phyloP scores from a whole-genome alignment of 1,140 invertebrate genomes.

The Drosophila murphyi region DNA sequence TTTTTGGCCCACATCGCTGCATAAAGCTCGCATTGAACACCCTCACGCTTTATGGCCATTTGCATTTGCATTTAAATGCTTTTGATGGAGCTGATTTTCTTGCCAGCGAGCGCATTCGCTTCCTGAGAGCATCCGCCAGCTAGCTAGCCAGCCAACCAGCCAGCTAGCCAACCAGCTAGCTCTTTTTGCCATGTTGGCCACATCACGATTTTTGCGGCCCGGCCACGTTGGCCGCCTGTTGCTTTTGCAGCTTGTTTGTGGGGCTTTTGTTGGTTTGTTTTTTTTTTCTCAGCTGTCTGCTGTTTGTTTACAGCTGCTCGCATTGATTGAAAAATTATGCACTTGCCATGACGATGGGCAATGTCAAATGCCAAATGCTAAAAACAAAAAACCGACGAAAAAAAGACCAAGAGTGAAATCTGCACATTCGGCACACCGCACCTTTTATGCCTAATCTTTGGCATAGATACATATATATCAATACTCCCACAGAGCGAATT shows the following conservation, averaged over 20 bases:
- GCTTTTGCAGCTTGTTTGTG: slow-evolving; percentile 44
- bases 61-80: slow-evolving; percentile 82
- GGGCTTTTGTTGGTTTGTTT: slow-evolving; percentile 6
- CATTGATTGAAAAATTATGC: slow-evolving; percentile 82
- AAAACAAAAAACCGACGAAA: slow-evolving; percentile 21
- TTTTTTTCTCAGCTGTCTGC: slow-evolving; percentile 46
- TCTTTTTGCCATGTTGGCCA: slow-evolving; percentile 44
- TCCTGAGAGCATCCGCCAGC: slow-evolving; percentile 39
- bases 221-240: slow-evolving; percentile 33
- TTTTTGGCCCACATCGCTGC: slow-evolving; percentile 79
- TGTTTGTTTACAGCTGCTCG: slow-evolving; percentile 80
- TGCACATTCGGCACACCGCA: slow-evolving; percentile 27
- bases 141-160: background rate
- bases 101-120: slow-evolving; percentile 13
- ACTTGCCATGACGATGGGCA: slow-evolving; percentile 79
- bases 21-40: slow-evolving; percentile 79
- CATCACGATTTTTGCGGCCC: slow-evolving; percentile 43
- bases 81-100: slow-evolving; percentile 54
- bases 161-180: background rate
- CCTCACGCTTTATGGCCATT: slow-evolving; percentile 79
- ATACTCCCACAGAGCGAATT: background rate
- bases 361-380: slow-evolving; percentile 68
- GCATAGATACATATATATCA: slow-evolving; percentile 42
- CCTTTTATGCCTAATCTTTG: slow-evolving; percentile 48
- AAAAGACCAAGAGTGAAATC: slow-evolving; percentile 39